phyloP scores from a whole-genome alignment of 2,113 vertebrate species.

The Spilogale gracilis region DNA sequence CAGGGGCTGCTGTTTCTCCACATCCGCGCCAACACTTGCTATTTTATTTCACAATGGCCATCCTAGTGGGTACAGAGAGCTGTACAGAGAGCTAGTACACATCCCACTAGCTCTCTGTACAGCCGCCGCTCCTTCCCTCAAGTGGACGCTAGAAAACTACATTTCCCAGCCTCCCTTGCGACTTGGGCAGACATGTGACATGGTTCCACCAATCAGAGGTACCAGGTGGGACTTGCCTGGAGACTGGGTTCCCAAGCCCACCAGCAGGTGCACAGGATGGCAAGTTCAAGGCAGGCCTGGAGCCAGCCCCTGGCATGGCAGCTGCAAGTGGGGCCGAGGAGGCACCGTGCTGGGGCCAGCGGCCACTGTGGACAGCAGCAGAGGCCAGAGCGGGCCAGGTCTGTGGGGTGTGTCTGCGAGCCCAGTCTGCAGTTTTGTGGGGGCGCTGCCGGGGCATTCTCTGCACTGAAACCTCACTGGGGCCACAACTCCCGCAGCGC shows the following conservation, averaged over 20 bases:
- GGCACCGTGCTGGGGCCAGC: too few relatives aligned
- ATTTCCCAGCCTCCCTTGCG: background rate
- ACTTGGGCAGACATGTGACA: background rate
- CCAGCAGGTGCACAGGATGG: background rate
- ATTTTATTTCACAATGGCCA: background rate
- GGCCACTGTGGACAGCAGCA: background rate
- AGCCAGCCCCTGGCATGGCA: too few relatives aligned
- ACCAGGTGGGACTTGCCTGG: background rate
- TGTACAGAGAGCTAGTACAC: too few relatives aligned
- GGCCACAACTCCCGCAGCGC: too few relatives aligned
- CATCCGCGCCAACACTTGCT: background rate
- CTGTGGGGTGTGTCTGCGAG: background rate
- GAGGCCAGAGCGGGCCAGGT: background rate
- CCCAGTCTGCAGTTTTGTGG: background rate
- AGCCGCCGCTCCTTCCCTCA: background rate
- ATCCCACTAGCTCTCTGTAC: too few relatives aligned
- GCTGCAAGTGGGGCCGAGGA: background rate
- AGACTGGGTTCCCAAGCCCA: background rate
- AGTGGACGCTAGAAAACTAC: background rate
- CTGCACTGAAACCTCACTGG: background rate
- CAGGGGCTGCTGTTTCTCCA: background rate
- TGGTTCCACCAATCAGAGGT: background rate
- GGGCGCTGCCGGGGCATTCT: background rate
- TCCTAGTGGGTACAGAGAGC: background rate
- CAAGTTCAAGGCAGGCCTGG: too few relatives aligned